Base-by-base conservation (phyloP, 2,888 invertebrate genomes). In the Dione vanillae region DNA sequence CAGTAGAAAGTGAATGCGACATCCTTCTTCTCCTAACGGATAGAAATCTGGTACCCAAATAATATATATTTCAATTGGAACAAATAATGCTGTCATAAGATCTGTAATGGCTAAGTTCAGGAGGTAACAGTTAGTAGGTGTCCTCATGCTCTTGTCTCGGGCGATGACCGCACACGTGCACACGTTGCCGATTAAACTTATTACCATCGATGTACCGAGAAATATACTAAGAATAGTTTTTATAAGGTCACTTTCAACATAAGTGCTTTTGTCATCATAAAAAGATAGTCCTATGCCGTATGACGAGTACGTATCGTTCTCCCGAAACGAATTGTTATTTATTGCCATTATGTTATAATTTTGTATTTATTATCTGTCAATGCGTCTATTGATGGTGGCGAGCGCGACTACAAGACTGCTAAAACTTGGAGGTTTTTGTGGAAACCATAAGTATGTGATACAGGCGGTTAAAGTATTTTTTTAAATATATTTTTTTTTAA, bases 51-150 rank as follows among this genome's bases (percentile, higher is more conserved):
- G 96, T 64, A 95, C 94, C 97, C 97, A 97, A 43, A 96, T 94
- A 64, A 94, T 94, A 83, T 96, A 96, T 75, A 97, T 95, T 83
- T 98, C 97, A 59, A 96, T 94, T 0, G 98, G 98, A 75, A 98
- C 92, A 80, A 96, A 95, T 1, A 96, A 83, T 0, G 96, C 90
- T n/a, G 96, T 93, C 35, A 96, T 85, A 0, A 97, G 90, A 83
- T 97, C 97, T 0, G 96, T 96, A 5, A 97, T 90, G 6, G 97
- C 96, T 69, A 97, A 90, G 83, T 96, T 96, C 84, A 97, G 96
- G 54, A 97, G 93, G 83, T 97, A 97, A 82, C 95, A 97, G 86
- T 97, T 97, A 14, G 97, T 97, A 0, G 96, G 96, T 0, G 97
- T 97, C 81, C 96, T 95, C 97, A 97, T 97, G 69, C 95, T 95